Evolutionary conservation across 2,888 invertebrate genomes (phyloP).

Genomic region (Apamea sordens): DNA sequence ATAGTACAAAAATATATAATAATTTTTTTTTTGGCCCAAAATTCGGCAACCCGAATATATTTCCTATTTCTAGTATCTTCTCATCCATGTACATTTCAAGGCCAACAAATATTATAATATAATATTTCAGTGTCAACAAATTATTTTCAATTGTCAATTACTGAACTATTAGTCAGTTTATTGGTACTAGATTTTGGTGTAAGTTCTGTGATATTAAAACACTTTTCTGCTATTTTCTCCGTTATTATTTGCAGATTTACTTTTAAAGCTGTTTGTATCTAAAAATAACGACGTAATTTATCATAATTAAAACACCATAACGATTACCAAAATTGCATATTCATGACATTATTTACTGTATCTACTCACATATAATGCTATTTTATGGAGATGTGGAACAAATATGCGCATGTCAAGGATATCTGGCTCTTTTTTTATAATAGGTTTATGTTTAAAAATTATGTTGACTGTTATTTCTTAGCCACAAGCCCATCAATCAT

Average conservation of each 20-base stretch:
- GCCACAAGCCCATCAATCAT: too few species aligned
- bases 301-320: neutral
- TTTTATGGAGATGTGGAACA: neutral
- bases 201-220: neutral
- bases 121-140: neutral
- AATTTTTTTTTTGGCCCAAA: too few species aligned
- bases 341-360: neutral
- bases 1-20: too few species aligned
- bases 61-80: neutral
- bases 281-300: neutral
- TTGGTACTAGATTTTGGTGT: neutral
- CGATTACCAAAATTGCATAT: neutral
- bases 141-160: neutral
- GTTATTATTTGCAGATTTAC: constrained; percentile 3
- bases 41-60: too few species aligned
- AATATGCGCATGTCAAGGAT: neutral
- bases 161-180: too few species aligned
- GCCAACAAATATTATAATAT: too few species aligned
- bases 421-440: neutral
- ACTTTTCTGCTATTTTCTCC: neutral
- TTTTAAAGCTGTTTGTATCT: neutral
- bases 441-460: neutral
- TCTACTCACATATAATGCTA: neutral
- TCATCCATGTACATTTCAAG: neutral
- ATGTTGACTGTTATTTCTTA: too few species aligned